Conservation (phyloP, 2,888 invertebrate species). For the Chrysolina oricalcia region DNA sequence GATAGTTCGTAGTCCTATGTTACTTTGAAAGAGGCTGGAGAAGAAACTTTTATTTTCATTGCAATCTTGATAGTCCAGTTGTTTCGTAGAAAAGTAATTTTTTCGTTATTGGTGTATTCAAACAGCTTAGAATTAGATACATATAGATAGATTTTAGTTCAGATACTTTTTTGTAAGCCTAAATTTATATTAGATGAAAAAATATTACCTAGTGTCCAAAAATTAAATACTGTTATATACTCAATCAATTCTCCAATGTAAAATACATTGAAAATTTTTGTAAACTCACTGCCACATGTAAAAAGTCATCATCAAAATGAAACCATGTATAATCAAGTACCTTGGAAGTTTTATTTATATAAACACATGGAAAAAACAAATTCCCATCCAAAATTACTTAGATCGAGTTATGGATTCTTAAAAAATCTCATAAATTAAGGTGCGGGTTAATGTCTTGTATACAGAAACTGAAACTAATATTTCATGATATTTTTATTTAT, state of each 20-base stretch:
- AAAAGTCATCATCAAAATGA: slow-evolving; percentile 40
- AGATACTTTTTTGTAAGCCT: slow-evolving; percentile 31
- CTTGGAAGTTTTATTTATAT: not conserved
- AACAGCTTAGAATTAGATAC: not conserved
- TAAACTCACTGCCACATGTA: slow-evolving; percentile 49
- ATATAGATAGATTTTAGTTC: not conserved
- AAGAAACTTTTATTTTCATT: not conserved
- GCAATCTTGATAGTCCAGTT: not conserved
- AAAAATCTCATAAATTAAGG: too few relatives aligned
- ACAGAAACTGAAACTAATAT: too few relatives aligned
- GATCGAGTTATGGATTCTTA: too few relatives aligned
- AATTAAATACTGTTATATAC: not conserved
- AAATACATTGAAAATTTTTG: slow-evolving; percentile 23
- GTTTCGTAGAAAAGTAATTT: slow-evolving; percentile 17
- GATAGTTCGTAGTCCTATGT: not conserved
- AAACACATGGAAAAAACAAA: not conserved
- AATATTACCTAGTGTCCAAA: not conserved
- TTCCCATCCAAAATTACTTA: too few relatives aligned
- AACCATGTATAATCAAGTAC: slow-evolving; percentile 1
- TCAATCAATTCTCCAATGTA: slow-evolving; percentile 22
- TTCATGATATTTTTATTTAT: too few relatives aligned
- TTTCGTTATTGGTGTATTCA: slow-evolving; percentile 17
- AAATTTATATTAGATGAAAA: slow-evolving; percentile 32
- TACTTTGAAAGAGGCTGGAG: not conserved
- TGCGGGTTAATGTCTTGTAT: too few relatives aligned